Percentiles rank a stretch among this genome's conserved stretches.
phyloP scores from a whole-genome alignment of 2,888 invertebrate genomes.

The Panzeria rudis region DNA sequence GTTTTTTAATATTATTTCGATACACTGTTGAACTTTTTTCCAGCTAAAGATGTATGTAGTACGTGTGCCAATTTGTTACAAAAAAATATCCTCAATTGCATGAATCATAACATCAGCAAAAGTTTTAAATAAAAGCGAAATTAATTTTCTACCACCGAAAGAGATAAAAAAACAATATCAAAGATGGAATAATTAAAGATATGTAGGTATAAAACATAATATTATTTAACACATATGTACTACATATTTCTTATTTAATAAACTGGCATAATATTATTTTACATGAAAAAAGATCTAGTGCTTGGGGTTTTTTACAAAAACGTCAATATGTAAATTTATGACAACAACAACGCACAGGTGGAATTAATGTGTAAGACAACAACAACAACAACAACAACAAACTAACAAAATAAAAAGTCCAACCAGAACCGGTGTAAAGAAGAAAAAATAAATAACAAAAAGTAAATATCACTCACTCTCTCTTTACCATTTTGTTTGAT shows the following conservation, averaged over 20 bases:
- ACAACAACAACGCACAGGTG: constrained; percentile 29
- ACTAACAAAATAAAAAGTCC: constrained; percentile 16
- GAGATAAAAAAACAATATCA: constrained; percentile 16
- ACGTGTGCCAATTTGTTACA: constrained; percentile 59
- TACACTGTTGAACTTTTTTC: constrained; percentile 22
- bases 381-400: constrained; percentile 20
- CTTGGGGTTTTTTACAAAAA: constrained; percentile 27
- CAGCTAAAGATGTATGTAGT: constrained; percentile 40
- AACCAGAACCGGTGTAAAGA: constrained; percentile 60
- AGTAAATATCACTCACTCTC: constrained; percentile 47
- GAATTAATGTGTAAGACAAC: constrained; percentile 7
- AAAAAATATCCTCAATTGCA: constrained; percentile 21
- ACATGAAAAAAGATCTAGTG: constrained; percentile 11
- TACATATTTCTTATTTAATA: constrained; percentile 38
- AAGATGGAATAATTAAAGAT: constrained; percentile 20
- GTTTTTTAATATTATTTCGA: constrained; percentile 34
- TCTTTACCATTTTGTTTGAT: constrained; percentile 58
- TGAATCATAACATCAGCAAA: constrained; percentile 44
- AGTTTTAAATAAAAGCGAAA: constrained; percentile 59
- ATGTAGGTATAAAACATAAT: constrained; percentile 28
- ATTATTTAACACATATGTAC: no score
- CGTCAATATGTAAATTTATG: constrained; percentile 45
- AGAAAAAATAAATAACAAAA: not conserved
- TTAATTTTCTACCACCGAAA: constrained; percentile 51
- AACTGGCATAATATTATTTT: constrained; percentile 30